Evolutionary conservation across 1,140 invertebrate genomes (phyloP), one percentile per base, ranked within the genome.

Genomic region (Anoplolepis gracilipes): DNA sequence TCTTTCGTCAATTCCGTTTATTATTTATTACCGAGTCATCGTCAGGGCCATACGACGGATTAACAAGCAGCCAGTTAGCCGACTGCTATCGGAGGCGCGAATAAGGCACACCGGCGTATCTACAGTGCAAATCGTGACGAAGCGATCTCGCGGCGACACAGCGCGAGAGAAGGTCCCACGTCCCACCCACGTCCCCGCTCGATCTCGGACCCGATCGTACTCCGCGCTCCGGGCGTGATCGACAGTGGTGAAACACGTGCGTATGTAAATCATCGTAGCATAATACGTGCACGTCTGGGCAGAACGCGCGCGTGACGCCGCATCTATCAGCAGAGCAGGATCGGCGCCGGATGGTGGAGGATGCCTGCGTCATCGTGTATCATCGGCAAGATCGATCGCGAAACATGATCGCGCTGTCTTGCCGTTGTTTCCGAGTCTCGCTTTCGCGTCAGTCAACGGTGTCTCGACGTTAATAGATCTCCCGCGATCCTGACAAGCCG

Each of bases 211-310:
- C 36, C 10, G 53, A 33, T 57, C 39, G 10, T n/a, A 25, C 11
- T 77, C n/a, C n/a, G 39, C 22, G 6, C 33, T 36, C 33, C 5
- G 4, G 33, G 22, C 13, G 72, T 22, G 64, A 64, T 55, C 36
- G 57, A 39, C 59, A 30, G 22, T 7, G 33, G 30, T n/a, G 46
- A n/a, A 79, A 42, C 88, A 90, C 88, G 85, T 90, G 88, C 81
- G 55, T 85, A 90, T 89, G 85, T 16, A 85, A 90, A 90, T 89
- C 70, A 72, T 84, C 77, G 67, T n/a, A 36, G 33, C 39, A 25
- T 39, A 16, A n/a, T 4, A 46, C 42, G 39, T 39, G 13, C 42
- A 46, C 64, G 3, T 42, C n/a, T 10, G 36, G 30, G 2, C n/a
- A 8, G 8, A 6, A 13, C 64, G n/a, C 16, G 39, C 11, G 57